Evolutionary conservation across 1,140 invertebrate species (phyloP).

Genomic region (Drosophila pectinifera): DNA sequence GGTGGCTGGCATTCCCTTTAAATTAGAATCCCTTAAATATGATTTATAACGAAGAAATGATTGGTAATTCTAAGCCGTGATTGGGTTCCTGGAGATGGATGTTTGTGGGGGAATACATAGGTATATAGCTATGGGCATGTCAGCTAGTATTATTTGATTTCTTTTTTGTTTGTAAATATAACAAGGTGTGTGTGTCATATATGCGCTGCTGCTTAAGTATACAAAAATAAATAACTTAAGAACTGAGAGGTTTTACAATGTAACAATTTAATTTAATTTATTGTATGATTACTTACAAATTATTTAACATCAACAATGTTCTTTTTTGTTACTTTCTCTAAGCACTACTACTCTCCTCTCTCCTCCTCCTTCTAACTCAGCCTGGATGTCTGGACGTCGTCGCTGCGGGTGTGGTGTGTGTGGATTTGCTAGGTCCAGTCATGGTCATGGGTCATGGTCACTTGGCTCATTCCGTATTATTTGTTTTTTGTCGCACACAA

Average conservation of each 20-base stretch:
- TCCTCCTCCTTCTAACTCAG: constrained; percentile 11
- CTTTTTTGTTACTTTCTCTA: constrained; percentile 52
- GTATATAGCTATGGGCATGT: constrained; percentile 29
- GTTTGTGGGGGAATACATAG: constrained; percentile 7
- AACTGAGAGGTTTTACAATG: constrained; percentile 78
- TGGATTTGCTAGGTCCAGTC: neutral
- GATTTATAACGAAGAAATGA: constrained; percentile 14
- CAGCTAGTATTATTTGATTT: constrained; percentile 40
- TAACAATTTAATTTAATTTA: constrained; percentile 78
- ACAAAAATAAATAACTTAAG: constrained; percentile 82
- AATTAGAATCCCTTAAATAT: constrained; percentile 16
- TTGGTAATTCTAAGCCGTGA: constrained; percentile 18
- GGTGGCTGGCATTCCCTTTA: constrained; percentile 20
- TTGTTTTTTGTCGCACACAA: constrained; percentile 55
- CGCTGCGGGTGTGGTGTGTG: constrained; percentile 5
- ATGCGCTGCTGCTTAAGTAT: constrained; percentile 78
- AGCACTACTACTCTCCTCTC: constrained; percentile 18
- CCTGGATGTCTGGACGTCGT: constrained; percentile 7
- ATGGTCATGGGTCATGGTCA: constrained; percentile 13
- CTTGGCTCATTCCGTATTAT: constrained; percentile 25
- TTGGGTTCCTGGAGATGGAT: constrained; percentile 8
- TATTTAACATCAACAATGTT: constrained; percentile 83
- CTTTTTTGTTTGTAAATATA: constrained; percentile 58
- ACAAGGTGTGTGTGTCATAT: constrained; percentile 63
- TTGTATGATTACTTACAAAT: constrained; percentile 70